These are phyloP conservation scores for Cantharis lateralis DNA, from an alignment of 2,888 invertebrate genomes.

Conservation along the genomic window DNA sequence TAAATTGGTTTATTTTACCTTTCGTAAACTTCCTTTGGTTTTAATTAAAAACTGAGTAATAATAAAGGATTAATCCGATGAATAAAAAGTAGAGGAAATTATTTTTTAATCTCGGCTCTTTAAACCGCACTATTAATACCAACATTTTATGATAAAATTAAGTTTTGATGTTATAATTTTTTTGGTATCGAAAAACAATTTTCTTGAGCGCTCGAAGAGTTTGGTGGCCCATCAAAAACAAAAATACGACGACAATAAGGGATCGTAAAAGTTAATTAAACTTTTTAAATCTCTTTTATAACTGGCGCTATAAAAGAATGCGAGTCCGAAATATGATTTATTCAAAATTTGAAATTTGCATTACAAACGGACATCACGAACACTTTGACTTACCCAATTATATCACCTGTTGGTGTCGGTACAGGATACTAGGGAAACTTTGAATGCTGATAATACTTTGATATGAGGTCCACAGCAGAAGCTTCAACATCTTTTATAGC, in stretches of 20 bases:
- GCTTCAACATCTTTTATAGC: conserved; percentile 58
- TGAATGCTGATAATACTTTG: conserved; percentile 45
- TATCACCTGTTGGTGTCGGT: conserved; percentile 44
- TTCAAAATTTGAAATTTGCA: background rate
- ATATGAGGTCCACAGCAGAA: conserved; percentile 54
- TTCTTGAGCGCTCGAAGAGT: background rate
- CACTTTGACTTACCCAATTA: conserved; percentile 53
- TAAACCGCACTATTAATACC: background rate
- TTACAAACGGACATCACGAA: background rate
- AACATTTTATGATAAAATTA: background rate
- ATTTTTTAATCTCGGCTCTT: background rate
- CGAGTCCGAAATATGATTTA: background rate
- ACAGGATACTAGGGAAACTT: conserved; percentile 38
- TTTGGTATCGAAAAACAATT: background rate
- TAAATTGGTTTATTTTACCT: background rate
- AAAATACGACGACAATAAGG: background rate
- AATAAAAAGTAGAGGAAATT: background rate
- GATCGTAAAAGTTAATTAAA: background rate
- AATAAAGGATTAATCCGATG: background rate
- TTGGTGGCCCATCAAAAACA: background rate
- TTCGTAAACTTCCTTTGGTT: background rate
- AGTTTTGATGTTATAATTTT: background rate
- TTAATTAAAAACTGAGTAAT: background rate
- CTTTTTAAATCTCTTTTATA: background rate
- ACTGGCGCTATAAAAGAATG: background rate